phyloP scores from a whole-genome alignment of 2,888 invertebrate genomes.

The Acronicta alni region DNA sequence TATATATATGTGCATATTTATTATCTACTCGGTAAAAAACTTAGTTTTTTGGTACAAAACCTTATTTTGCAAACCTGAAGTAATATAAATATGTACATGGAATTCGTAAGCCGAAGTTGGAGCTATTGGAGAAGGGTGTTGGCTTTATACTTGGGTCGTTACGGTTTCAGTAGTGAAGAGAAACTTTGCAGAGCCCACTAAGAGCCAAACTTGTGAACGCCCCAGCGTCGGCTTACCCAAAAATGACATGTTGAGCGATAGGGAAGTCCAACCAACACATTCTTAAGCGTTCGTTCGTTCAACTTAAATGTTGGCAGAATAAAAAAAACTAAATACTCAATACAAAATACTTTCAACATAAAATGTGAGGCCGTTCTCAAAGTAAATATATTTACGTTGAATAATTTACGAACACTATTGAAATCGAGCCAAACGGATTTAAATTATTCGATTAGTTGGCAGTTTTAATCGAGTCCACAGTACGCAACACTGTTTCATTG shows the following conservation, averaged over 20 bases:
- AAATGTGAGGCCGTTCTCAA: conserved; percentile 25
- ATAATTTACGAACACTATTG: conserved; percentile 46
- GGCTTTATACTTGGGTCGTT: conserved; percentile 48
- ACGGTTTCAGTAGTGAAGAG: conserved; percentile 48
- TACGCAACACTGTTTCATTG: conserved; percentile 46
- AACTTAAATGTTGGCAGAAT: conserved; percentile 30
- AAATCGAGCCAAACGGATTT: conserved; percentile 46
- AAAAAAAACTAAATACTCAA: conserved; percentile 29
- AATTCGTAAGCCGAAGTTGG: conserved; percentile 4
- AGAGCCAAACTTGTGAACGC: conserved; percentile 55
- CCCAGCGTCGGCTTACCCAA: conserved; percentile 52
- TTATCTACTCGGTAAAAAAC: too few species aligned
- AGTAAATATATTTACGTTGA: conserved; percentile 38
- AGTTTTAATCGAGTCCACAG: conserved; percentile 48
- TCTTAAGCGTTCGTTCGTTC: conserved; percentile 31
- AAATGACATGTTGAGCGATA: conserved; percentile 58
- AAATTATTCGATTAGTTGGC: conserved; percentile 55
- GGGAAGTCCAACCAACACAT: conserved; percentile 30
- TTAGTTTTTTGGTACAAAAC: not conserved
- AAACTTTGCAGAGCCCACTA: conserved; percentile 59
- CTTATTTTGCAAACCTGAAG: conserved; percentile 3
- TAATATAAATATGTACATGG: not conserved
- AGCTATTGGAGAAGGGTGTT: conserved; percentile 20
- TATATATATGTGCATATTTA: too few species aligned
- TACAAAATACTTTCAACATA: conserved; percentile 17